These are phyloP conservation scores for Chondrosia reniformis DNA, from an alignment of 37 sponge, comb jelly and placozoan species.

Conservation along the genomic window DNA sequence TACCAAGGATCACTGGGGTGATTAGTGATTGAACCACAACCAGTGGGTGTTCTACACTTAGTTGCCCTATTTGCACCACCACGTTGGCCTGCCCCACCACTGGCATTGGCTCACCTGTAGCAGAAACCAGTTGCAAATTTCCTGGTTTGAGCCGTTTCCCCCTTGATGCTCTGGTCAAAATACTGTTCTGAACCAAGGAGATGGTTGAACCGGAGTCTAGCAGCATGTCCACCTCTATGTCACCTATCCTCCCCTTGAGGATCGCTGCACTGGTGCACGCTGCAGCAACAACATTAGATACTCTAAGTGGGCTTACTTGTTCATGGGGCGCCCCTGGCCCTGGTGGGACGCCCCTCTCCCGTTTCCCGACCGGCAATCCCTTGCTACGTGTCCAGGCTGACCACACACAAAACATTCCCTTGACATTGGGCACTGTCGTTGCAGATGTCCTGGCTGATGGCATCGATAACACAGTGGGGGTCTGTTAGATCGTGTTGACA, in stretches of 20 bases:
- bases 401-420: constrained; percentile 7
- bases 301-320: neutral
- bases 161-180: neutral
- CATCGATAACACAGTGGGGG: neutral
- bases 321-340: constrained; percentile 14
- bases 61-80: neutral
- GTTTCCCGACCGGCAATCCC: constrained; percentile 20
- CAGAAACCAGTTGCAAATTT: neutral
- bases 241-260: constrained; percentile 1
- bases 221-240: neutral
- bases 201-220: constrained; percentile 19
- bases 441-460: constrained; percentile 16
- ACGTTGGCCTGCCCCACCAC: neutral
- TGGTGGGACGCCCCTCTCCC: constrained; percentile 8
- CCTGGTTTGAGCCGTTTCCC: neutral
- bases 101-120: constrained; percentile 19
- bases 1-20: neutral
- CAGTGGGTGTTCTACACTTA: neutral
- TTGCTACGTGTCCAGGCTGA: neutral
- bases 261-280: neutral
- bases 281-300: constrained; percentile 12
- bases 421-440: constrained; percentile 6
- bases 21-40: constrained; percentile 5
- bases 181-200: neutral
- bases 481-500: neutral